Evolutionary conservation across 2,888 invertebrate species (phyloP), one percentile per base, ranked within the genome.

Genomic region (Drosophila nigricruria): DNA sequence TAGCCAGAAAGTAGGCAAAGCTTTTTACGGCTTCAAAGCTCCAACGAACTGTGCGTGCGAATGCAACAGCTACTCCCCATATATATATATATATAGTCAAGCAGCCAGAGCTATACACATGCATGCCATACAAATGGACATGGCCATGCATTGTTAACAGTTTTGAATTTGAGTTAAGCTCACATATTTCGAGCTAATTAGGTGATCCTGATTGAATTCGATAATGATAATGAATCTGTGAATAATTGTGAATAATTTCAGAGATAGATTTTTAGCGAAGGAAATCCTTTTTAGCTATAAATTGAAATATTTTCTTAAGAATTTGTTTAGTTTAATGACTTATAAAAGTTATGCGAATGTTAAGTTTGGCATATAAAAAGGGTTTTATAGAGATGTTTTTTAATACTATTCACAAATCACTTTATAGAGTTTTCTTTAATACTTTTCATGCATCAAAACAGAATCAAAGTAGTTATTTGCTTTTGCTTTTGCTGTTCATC

Each of bases 21-120:
- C 53, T 53, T 53, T 53, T 27, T 0, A 8, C 18, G 5, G 30
- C 49, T 53, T 71, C 71, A 75, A 79, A 79, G 79, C 79, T 79
- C 47, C 50, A n/a, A n/a, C n/a, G 14, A 14, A 12, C 16, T 9
- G 27, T 60, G 69, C 67, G 76, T 69, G 65, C 60, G 68, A 38
- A 72, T 81, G 84, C 81, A 82, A 83, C 81, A 71, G 84, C 81
- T 69, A 67, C 68, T 40, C 49, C 34, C 20, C n/a, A n/a, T n/a
- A n/a, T n/a, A n/a, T n/a, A n/a, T n/a, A n/a, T n/a, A n/a, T n/a
- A 49, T 32, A 49, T 12, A 32, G 2, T 1, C 45, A 40, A 9
- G 10, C n/a, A 47, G 57, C 27, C 18, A 18, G 10, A 30, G 49
- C 49, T 18, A n/a, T 30, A 42, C 20, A 40, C 61, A 62, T 64